Evolutionary conservation across 2,888 invertebrate species (phyloP).

Genomic region (Mylabris sibirica): DNA sequence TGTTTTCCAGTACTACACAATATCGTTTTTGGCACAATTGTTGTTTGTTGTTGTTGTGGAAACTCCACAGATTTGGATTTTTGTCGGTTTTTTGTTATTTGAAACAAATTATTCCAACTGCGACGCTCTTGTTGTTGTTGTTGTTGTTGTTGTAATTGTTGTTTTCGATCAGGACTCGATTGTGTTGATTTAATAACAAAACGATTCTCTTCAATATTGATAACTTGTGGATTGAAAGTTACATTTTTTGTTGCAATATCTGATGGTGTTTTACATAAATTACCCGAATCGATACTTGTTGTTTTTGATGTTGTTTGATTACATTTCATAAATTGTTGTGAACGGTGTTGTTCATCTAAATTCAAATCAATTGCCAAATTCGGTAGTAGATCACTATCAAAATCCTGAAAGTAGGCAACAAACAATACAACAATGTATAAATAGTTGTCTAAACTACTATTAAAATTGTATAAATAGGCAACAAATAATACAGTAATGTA

Average conservation of each 20-base stretch:
- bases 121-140: constrained; percentile 21
- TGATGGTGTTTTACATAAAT: constrained; percentile 55
- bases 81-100: constrained; percentile 10
- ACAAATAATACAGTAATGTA: not conserved
- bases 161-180: not conserved
- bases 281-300: constrained; percentile 56
- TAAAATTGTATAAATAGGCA: constrained; percentile 51
- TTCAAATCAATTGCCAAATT: constrained; percentile 61
- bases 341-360: constrained; percentile 57
- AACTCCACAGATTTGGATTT: not conserved
- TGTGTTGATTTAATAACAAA: not conserved
- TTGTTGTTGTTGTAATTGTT: constrained; percentile 15
- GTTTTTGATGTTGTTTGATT: constrained; percentile 45
- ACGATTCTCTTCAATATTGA: constrained; percentile 43
- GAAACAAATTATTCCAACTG: not conserved
- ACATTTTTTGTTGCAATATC: constrained; percentile 56
- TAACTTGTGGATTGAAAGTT: constrained; percentile 60
- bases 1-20: constrained; percentile 48
- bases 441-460: constrained; percentile 41
- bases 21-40: constrained; percentile 39
- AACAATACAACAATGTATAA: not conserved
- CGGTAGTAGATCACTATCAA: constrained; percentile 59
- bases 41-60: constrained; percentile 20
- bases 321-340: constrained; percentile 49
- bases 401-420: constrained; percentile 46